Conservation (phyloP, 2,113 vertebrate species). For the Vanacampus margaritifer region DNA sequence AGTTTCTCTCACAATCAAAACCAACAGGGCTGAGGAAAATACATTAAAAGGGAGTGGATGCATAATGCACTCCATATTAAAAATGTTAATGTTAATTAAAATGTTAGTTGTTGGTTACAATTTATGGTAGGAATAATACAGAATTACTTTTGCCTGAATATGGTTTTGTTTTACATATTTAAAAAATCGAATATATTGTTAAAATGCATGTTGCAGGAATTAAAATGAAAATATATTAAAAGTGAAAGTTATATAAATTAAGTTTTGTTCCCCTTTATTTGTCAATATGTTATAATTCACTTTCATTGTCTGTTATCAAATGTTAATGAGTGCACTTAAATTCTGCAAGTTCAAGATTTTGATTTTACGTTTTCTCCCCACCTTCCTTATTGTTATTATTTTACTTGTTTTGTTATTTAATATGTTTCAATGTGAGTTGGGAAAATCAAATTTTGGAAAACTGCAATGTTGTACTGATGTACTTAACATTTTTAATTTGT, state of each 20-base stretch:
- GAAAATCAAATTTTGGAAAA: not conserved
- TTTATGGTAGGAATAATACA: not conserved
- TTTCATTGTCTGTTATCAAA: too few species aligned
- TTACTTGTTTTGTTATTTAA: not conserved
- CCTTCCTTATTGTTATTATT: not conserved
- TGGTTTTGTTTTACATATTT: too few species aligned
- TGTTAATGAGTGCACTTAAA: too few species aligned
- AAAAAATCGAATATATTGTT: not conserved
- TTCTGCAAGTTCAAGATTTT: too few species aligned
- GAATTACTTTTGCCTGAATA: not conserved
- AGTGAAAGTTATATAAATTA: not conserved
- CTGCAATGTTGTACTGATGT: not conserved
- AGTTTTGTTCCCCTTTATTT: not conserved
- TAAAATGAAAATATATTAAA: not conserved
- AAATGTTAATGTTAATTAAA: too few species aligned
- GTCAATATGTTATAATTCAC: not conserved
- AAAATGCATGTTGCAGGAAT: not conserved
- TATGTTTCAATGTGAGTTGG: not conserved
- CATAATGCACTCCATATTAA: not conserved
- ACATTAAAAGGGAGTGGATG: not conserved
- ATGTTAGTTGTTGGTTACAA: not conserved
- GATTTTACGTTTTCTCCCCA: too few species aligned
- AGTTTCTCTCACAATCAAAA: not conserved
- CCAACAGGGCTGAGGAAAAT: not conserved
- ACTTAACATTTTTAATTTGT: not conserved